Evolutionary conservation across 2,888 invertebrate species (phyloP).

Genomic region (Agrochola litura): DNA sequence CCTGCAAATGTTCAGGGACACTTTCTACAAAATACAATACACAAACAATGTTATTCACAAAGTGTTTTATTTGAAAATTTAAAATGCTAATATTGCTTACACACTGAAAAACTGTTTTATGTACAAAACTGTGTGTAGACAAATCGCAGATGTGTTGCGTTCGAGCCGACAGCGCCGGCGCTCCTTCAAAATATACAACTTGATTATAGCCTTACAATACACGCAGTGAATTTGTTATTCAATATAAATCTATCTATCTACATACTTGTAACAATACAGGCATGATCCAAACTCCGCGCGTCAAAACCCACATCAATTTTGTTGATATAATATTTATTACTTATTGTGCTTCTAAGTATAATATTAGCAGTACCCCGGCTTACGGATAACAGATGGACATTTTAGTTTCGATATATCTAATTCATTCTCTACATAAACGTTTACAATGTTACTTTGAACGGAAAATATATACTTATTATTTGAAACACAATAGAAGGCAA

Average conservation of each 20-base stretch:
- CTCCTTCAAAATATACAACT: conserved; percentile 69
- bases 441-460: conserved; percentile 1
- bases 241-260: conserved; percentile 74
- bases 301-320: conserved; percentile 58
- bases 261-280: conserved; percentile 66
- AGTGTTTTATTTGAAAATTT: conserved; percentile 85
- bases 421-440: neutral
- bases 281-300: conserved; percentile 58
- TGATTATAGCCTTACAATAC: conserved; percentile 64
- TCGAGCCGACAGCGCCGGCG: conserved; percentile 44
- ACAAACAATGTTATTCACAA: conserved; percentile 80
- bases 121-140: conserved; percentile 70
- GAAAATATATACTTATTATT: conserved; percentile 1
- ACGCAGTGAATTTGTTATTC: conserved; percentile 76
- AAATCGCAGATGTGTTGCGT: conserved; percentile 51
- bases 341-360: conserved; percentile 40
- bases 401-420: conserved; percentile 26
- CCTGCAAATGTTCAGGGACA: neutral
- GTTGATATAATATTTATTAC: conserved; percentile 28
- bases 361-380: conserved; percentile 22
- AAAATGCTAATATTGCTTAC: conserved; percentile 86
- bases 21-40: conserved; percentile 53
- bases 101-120: conserved; percentile 79
- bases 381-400: conserved; percentile 18
- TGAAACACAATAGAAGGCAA: conserved; percentile 5